phyloP scores from a whole-genome alignment of 2,113 vertebrate species.

The Aldabrachelys gigantea region DNA sequence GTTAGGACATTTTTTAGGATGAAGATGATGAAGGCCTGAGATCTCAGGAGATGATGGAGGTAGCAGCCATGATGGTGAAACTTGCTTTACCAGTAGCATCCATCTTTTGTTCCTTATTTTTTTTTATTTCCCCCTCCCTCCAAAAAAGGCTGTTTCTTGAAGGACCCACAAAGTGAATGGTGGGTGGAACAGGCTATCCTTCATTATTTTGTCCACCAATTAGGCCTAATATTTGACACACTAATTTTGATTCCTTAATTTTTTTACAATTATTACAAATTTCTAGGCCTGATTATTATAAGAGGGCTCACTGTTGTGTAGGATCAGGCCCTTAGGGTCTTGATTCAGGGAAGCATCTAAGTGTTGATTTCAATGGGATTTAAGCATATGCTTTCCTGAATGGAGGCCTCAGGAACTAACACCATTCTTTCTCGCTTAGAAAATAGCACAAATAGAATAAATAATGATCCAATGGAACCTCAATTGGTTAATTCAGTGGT shows the following conservation, averaged over 20 bases:
- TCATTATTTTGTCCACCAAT: background rate
- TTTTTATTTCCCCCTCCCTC: background rate
- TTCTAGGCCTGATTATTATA: background rate
- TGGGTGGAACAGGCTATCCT: background rate
- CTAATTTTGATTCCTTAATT: background rate
- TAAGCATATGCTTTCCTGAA: background rate
- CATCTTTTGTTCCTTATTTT: background rate
- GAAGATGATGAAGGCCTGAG: background rate
- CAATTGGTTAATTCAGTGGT: background rate
- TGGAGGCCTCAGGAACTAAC: background rate
- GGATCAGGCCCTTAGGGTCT: background rate
- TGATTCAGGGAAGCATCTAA: background rate
- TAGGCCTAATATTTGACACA: background rate
- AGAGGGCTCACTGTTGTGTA: background rate
- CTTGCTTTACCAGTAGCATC: background rate
- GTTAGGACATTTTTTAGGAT: background rate
- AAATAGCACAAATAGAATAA: background rate
- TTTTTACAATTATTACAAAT: background rate
- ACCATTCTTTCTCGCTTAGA: background rate
- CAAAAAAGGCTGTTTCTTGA: background rate
- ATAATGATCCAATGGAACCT: background rate
- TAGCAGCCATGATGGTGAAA: background rate
- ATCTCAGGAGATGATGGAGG: background rate
- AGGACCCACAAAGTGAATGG: background rate
- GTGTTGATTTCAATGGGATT: background rate